Conservation (phyloP, 2,113 vertebrate species). For the Choloepus hoffmanni region DNA sequence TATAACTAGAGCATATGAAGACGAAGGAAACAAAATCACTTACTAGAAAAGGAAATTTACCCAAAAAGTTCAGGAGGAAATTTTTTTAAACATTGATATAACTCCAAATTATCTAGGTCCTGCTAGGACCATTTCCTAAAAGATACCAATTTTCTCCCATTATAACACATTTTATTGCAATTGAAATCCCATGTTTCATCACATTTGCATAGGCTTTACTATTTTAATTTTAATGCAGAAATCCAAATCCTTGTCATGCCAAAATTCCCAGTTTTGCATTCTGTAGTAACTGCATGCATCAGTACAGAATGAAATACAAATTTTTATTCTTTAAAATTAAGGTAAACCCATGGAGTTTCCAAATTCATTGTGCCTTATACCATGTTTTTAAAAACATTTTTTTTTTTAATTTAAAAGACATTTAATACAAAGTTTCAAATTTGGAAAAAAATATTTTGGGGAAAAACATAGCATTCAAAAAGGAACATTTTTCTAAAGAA, state of each 20-base stretch:
- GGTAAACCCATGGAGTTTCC: not conserved
- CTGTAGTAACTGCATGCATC: not conserved
- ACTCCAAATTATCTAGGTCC: not conserved
- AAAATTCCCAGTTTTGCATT: not conserved
- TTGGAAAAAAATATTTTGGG: not conserved
- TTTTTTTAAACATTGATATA: not conserved
- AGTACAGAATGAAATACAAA: not conserved
- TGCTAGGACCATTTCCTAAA: not conserved
- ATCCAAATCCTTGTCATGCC: not conserved
- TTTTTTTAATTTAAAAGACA: not conserved
- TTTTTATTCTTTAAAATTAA: constrained; percentile 12
- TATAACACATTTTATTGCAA: not conserved
- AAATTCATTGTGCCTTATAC: not conserved
- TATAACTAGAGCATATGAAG: not conserved
- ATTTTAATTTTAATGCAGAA: not conserved
- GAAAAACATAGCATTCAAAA: not conserved
- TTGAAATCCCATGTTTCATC: not conserved
- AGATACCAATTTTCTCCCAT: not conserved
- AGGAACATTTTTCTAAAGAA: not conserved
- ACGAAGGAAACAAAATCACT: too few relatives aligned
- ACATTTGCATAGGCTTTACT: not conserved
- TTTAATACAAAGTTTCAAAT: not conserved
- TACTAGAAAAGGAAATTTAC: not conserved
- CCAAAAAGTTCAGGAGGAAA: not conserved
- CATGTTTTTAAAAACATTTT: not conserved